A percentile compares a stretch with the other conserved stretches of the same genome.
These are phyloP conservation scores for Hyperoplus immaculatus DNA, from an alignment of 2,797 vertebrate species.

Conservation along the genomic window DNA sequence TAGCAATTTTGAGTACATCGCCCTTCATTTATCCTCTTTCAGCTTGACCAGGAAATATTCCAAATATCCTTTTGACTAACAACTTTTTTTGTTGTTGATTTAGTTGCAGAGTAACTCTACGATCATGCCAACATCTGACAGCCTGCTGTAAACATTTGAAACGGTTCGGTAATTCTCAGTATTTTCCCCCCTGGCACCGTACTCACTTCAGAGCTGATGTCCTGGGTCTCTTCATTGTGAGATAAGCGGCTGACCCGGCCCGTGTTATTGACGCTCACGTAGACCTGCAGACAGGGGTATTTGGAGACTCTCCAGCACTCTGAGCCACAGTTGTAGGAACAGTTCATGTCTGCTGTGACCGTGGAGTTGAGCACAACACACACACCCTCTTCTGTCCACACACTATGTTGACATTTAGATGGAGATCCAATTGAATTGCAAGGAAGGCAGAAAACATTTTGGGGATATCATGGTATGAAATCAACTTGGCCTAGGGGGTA, in stretches of 20 bases:
- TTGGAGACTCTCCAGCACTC: constrained; percentile 94
- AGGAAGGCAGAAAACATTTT: constrained; percentile 19
- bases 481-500: constrained; percentile 16
- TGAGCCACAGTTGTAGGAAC: constrained; percentile 93
- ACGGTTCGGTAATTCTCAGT: constrained; percentile 60
- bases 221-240: constrained; percentile 94
- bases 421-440: constrained; percentile 49
- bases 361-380: constrained; percentile 93
- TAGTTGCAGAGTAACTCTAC: constrained; percentile 35
- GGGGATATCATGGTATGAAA: constrained; percentile 31
- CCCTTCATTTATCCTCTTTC: constrained; percentile 25
- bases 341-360: constrained; percentile 92
- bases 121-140: constrained; percentile 60
- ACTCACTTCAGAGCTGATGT: constrained; percentile 92
- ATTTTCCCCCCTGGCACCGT: constrained; percentile 61
- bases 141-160: constrained; percentile 64
- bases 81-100: constrained; percentile 31
- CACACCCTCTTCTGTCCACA: constrained; percentile 94
- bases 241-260: constrained; percentile 91
- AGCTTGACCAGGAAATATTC: constrained; percentile 34
- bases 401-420: constrained; percentile 81
- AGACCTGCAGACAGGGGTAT: constrained; percentile 96
- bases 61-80: constrained; percentile 45
- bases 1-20: constrained; percentile 1
- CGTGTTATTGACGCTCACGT: constrained; percentile 93